Conservation (phyloP, 1,140 invertebrate species). For the Lineus longissimus region DNA sequence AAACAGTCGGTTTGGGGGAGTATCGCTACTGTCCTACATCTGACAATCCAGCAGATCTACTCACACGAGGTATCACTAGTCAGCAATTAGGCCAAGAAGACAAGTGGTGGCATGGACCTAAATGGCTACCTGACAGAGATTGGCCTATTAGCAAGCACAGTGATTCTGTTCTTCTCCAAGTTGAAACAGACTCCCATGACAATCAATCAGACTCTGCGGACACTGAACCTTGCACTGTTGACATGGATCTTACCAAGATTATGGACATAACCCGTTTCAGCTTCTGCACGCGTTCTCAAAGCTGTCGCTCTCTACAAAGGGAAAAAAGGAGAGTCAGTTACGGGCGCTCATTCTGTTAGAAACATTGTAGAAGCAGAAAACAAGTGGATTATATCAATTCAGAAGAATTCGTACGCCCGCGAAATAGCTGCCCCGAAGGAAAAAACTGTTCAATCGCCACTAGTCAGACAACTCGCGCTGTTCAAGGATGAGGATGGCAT, state of each 20-base stretch:
- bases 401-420: not conserved
- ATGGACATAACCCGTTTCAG: not conserved
- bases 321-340: not conserved
- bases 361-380: not conserved
- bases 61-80: not conserved
- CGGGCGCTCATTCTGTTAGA: no score
- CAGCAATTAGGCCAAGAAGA: not conserved
- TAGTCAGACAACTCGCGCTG: not conserved
- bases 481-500: not conserved
- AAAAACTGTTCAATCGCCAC: not conserved
- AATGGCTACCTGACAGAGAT: not conserved
- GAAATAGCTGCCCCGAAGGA: not conserved
- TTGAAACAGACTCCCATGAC: not conserved
- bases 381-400: not conserved
- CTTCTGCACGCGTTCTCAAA: not conserved
- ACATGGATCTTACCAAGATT: no score
- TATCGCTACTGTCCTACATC: not conserved
- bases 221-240: no score
- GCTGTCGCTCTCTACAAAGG: not conserved
- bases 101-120: not conserved
- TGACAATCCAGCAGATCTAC: slow-evolving; percentile 3
- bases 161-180: not conserved
- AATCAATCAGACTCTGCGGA: no score
- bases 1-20: not conserved
- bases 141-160: not conserved